Evolutionary conservation across 2,797 vertebrate species (phyloP).

Genomic region (Squalus acanthias): DNA sequence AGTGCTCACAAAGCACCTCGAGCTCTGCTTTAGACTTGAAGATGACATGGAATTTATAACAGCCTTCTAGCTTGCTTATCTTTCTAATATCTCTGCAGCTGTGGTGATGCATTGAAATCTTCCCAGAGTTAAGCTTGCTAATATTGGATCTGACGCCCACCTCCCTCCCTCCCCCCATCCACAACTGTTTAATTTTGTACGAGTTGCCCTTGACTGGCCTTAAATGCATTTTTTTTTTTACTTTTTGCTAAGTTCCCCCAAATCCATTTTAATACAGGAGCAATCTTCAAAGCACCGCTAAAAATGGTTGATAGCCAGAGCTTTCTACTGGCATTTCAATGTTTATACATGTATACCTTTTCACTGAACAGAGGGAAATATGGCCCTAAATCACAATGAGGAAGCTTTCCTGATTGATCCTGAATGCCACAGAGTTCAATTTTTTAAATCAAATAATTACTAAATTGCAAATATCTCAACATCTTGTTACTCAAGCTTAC

Average conservation of each 20-base stretch:
- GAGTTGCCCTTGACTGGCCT: neutral
- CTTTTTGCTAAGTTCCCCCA: neutral
- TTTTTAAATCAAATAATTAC: neutral
- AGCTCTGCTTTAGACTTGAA: neutral
- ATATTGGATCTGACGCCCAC: neutral
- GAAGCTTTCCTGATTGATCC: neutral
- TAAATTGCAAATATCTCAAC: neutral
- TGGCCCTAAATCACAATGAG: neutral
- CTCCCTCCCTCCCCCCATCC: neutral
- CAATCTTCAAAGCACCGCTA: neutral
- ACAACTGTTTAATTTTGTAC: neutral
- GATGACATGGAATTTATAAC: neutral
- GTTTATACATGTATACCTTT: neutral
- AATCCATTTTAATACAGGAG: neutral
- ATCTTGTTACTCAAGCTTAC: neutral
- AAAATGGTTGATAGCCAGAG: neutral
- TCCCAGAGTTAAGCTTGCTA: neutral
- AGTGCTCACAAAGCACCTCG: neutral
- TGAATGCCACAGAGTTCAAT: neutral
- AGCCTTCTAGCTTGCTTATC: neutral
- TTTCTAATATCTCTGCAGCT: neutral
- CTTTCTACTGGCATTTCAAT: neutral
- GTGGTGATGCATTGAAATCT: conserved; percentile 7
- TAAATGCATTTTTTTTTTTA: neutral
- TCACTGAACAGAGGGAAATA: neutral